Conservation (phyloP, 2,113 vertebrate genomes). For the Leptosomus discolor region DNA sequence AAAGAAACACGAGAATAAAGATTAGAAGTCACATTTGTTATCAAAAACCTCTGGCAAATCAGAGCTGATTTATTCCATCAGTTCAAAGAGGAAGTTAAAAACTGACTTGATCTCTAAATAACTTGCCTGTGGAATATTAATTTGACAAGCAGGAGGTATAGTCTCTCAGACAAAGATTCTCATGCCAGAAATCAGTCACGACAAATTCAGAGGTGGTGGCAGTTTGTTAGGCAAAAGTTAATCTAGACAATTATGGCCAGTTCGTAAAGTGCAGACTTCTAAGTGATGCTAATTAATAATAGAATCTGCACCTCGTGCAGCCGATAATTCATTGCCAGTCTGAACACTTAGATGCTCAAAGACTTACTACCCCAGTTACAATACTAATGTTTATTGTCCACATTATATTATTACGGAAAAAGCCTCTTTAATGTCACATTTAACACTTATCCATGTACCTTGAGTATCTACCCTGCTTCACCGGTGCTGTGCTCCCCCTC, state of each 20-base stretch:
- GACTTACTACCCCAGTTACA: not conserved
- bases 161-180: not conserved
- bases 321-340: not conserved
- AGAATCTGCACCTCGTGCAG: not conserved
- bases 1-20: not conserved
- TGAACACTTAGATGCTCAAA: not conserved
- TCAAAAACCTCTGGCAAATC: not conserved
- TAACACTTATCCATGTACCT: rapidly evolving
- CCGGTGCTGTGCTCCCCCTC: not conserved
- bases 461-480: not conserved
- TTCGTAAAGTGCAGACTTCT: not conserved
- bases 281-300: not conserved
- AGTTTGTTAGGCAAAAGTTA: not conserved
- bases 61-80: not conserved
- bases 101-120: not conserved
- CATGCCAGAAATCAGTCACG: not conserved
- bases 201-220: not conserved
- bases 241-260: not conserved
- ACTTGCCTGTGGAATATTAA: not conserved
- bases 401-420: not conserved
- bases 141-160: not conserved
- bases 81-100: not conserved
- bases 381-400: not conserved
- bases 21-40: not conserved
- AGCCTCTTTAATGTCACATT: not conserved